A percentile compares a stretch with the other conserved stretches of the same genome.
Evolutionary conservation across 2,888 invertebrate genomes (phyloP).

Genomic region (Aspidapion aeneum): DNA sequence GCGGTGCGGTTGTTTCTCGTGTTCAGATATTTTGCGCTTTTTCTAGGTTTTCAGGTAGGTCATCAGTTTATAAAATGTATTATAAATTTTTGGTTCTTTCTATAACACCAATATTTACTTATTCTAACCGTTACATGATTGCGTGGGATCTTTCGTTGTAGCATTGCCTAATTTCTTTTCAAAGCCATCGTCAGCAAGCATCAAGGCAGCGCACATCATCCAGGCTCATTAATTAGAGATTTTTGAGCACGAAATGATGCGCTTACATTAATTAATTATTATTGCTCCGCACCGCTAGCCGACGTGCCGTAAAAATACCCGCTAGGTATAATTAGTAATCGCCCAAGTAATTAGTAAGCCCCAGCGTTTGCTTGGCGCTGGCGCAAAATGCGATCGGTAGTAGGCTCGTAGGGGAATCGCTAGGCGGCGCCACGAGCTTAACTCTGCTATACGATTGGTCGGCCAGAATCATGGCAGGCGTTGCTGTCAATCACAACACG

Average conservation of each 20-base stretch:
- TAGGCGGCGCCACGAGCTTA: constrained; percentile 28
- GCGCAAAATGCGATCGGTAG: constrained; percentile 20
- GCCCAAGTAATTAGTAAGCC: constrained; percentile 43
- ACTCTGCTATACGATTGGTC: constrained; percentile 38
- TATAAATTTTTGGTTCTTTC: too few species aligned
- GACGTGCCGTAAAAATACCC: constrained; percentile 47
- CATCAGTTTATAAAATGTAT: too few species aligned
- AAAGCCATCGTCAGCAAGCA: background rate
- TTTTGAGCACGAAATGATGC: constrained; percentile 48
- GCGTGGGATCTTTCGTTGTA: background rate
- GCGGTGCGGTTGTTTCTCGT: too few species aligned
- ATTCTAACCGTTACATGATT: background rate
- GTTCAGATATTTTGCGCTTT: too few species aligned
- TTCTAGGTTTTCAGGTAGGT: too few species aligned
- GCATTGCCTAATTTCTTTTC: background rate
- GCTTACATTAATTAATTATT: constrained; percentile 50
- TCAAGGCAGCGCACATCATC: background rate
- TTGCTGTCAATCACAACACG: constrained; percentile 43
- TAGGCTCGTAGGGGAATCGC: constrained; percentile 24
- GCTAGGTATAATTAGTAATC: constrained; percentile 50
- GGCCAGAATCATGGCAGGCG: constrained; percentile 46
- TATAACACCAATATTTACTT: too few species aligned
- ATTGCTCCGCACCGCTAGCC: constrained; percentile 45
- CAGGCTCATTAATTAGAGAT: constrained; percentile 43
- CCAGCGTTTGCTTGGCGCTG: constrained; percentile 25